A percentile compares a stretch with the other conserved stretches of the same genome.
Conservation (phyloP, 2,797 vertebrate genomes). For the Sylvia borin region DNA sequence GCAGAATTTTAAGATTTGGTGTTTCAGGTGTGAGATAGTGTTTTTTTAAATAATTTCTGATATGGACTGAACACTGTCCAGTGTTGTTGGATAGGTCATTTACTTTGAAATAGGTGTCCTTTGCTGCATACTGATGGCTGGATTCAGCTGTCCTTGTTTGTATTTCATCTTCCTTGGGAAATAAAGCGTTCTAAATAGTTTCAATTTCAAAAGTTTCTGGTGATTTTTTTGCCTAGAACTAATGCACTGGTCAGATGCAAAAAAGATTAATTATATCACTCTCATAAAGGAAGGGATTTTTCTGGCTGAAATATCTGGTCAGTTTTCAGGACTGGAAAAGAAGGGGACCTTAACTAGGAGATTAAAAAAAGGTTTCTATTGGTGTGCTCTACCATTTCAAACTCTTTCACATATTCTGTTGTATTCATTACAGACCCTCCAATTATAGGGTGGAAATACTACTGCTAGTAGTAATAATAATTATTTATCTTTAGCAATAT, state of each 20-base stretch:
- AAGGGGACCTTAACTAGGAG: not conserved
- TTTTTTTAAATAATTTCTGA: not conserved
- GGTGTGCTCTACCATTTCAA: not conserved
- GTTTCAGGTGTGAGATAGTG: not conserved
- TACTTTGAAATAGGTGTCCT: not conserved
- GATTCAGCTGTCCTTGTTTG: not conserved
- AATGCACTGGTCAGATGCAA: not conserved
- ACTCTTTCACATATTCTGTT: not conserved
- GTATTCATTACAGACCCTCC: not conserved
- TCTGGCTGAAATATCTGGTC: not conserved
- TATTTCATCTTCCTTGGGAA: slow-evolving; percentile 1
- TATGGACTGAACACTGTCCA: not conserved
- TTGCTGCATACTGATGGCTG: not conserved
- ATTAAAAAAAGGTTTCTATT: not conserved
- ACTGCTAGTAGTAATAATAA: fast-evolving
- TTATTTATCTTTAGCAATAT: not conserved
- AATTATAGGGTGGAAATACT: not conserved
- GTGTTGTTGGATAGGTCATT: not conserved
- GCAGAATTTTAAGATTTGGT: not conserved
- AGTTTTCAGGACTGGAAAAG: not conserved
- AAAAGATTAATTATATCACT: not conserved
- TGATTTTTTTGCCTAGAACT: slow-evolving; percentile 1
- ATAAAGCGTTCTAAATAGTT: not conserved
- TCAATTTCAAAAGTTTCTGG: not conserved
- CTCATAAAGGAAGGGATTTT: not conserved